phyloP scores from a whole-genome alignment of 1,140 invertebrate species.

The Agraylea sexmaculata region DNA sequence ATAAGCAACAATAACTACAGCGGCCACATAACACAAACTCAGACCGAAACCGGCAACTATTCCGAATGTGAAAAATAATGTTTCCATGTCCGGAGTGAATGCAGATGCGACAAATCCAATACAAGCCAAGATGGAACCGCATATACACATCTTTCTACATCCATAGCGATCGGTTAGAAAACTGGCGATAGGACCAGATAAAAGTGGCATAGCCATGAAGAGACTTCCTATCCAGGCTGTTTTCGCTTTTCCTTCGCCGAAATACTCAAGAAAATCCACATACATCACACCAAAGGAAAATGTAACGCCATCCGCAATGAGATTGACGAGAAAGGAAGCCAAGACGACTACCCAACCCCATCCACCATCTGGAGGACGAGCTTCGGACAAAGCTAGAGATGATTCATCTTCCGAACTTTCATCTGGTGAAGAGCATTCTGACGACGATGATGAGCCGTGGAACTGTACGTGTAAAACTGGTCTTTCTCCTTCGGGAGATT shows the following conservation, averaged over 20 bases:
- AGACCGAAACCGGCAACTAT: constrained; percentile 77
- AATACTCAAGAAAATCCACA: constrained; percentile 67
- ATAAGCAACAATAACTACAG: constrained; percentile 88
- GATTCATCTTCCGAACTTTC: constrained; percentile 47
- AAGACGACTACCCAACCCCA: constrained; percentile 76
- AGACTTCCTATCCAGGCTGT: constrained; percentile 83
- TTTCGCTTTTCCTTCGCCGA: constrained; percentile 68
- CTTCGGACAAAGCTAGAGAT: constrained; percentile 49
- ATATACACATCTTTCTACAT: constrained; percentile 68
- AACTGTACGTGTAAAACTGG: constrained; percentile 48
- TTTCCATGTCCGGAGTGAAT: constrained; percentile 61
- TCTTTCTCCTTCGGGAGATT: constrained; percentile 29
- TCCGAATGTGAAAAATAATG: constrained; percentile 75
- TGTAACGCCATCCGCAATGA: constrained; percentile 83
- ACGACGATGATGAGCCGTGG: constrained; percentile 34
- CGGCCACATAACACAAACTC: constrained; percentile 78
- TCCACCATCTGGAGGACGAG: constrained; percentile 59
- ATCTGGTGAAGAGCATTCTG: constrained; percentile 22
- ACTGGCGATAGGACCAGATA: constrained; percentile 81
- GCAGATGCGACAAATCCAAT: constrained; percentile 73
- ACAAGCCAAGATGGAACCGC: constrained; percentile 64
- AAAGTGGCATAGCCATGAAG: constrained; percentile 80
- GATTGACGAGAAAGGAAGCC: constrained; percentile 78
- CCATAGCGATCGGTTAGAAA: constrained; percentile 79
- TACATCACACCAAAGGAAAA: constrained; percentile 80